Percentiles rank a stretch among this genome's conserved stretches.
phyloP scores from a whole-genome alignment of 2,113 vertebrate species.

The Melanerpes formicivorus region DNA sequence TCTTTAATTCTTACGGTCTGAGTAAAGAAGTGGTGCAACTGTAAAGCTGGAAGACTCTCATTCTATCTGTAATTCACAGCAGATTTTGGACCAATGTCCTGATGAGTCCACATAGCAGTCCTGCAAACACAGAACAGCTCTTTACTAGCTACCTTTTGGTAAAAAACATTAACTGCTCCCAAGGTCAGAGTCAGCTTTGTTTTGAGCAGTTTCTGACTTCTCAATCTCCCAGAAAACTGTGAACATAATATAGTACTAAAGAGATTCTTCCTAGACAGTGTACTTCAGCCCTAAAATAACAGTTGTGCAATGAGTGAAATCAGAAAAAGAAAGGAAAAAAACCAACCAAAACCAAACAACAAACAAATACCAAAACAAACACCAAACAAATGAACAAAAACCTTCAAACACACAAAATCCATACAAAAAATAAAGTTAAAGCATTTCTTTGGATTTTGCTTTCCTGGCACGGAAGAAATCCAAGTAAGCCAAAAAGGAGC shows the following conservation, averaged over 20 bases:
- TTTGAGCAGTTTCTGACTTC: not conserved
- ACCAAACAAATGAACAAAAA: not conserved
- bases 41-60: not conserved
- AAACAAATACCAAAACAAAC: not conserved
- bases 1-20: not conserved
- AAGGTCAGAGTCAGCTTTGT: not conserved
- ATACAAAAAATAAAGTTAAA: not conserved
- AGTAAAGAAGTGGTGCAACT: not conserved
- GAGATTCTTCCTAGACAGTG: not conserved
- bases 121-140: not conserved
- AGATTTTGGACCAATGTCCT: not conserved
- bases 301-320: not conserved
- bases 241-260: not conserved
- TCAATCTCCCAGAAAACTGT: not conserved
- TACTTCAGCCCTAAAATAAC: not conserved
- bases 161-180: not conserved
- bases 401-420: not conserved
- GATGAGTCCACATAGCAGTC: not conserved
- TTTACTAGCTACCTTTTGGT: not conserved
- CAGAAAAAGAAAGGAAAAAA: slow-evolving; percentile 2
- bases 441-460: slow-evolving; percentile 35
- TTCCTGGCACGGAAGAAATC: slow-evolving; percentile 49
- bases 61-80: not conserved
- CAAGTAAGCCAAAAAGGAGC: slow-evolving; percentile 62
- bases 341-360: not conserved